Percentiles rank a stretch among this genome's conserved stretches.
Conservation (phyloP, 2,113 vertebrate genomes). For the Cepphus grylle region DNA sequence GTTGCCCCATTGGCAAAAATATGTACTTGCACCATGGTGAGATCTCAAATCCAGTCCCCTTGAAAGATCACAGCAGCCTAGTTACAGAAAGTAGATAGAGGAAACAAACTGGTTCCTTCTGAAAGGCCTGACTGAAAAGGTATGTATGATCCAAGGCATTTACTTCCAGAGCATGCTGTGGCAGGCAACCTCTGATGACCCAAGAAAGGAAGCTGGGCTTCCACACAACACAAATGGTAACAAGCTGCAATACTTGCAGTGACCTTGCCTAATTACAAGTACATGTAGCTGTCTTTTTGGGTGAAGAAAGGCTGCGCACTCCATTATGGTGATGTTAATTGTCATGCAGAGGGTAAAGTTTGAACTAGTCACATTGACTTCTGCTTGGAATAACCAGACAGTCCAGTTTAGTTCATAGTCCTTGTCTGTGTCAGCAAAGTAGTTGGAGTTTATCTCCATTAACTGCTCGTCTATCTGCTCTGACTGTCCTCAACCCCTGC, state of each 20-base stretch:
- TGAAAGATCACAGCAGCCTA: background rate
- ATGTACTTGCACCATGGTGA: background rate
- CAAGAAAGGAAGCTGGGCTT: background rate
- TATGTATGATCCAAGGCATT: background rate
- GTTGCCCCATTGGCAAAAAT: background rate
- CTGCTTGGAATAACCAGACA: conserved; percentile 35
- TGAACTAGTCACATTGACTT: background rate
- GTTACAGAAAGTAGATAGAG: background rate
- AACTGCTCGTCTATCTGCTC: conserved; percentile 29
- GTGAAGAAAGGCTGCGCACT: background rate
- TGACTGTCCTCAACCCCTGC: background rate
- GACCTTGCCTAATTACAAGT: background rate
- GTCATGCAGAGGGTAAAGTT: background rate
- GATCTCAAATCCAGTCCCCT: background rate
- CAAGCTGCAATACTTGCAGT: background rate
- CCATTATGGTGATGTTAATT: background rate
- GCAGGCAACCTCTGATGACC: background rate
- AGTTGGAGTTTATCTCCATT: conserved; percentile 2
- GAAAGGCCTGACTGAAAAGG: background rate
- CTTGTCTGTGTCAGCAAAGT: conserved; percentile 26
- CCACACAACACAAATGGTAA: background rate
- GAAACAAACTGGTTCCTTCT: background rate
- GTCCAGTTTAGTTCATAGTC: conserved; percentile 37
- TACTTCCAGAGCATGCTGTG: background rate
- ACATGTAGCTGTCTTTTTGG: background rate